Evolutionary conservation across 2,888 invertebrate species (phyloP), one percentile per base, ranked within the genome.

Genomic region (Drosophila nr. perissopoda): DNA sequence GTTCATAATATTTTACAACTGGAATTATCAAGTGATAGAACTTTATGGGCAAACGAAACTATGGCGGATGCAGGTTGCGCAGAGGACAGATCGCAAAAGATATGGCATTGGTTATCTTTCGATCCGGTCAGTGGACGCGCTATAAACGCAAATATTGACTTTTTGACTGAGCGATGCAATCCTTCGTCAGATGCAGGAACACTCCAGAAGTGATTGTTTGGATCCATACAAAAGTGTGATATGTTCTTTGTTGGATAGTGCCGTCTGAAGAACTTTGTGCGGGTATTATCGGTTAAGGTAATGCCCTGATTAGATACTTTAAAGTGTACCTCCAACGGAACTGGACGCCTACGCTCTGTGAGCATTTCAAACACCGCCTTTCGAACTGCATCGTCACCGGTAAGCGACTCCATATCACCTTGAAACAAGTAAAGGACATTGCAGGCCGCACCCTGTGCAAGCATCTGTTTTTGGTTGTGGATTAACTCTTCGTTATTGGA

Each of bases 221-320:
- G 97, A 93, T 99, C 99, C 79, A 98, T 94, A 1, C 98, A 98
- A 90, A 98, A 98, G 94, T 97, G 97, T 13, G 98, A 98, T 73
- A 99, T 97, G 63, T 96, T 96, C 87, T 95, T 95, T 42, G 97
- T 96, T 3, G 98, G 97, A 94, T 99, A 99, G 93, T 99, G 99
- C 38, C 97, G 95, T 61, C 99, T 95, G 95, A 98, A 98, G 89
- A 94, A 95, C 88, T 95, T 94, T 93, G 97, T 97, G 71, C 99
- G 95, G 57, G 97, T 97, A 91, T 98, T 97, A 93, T 99, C 99
- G 13, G 99, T 99, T 82, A 99, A 94, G 7, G 99, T 99, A 87
- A 99, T 97, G 61, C 99, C 99, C 91, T 98, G 98, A 64, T 96
- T 96, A 82, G 98, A 98, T 63, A 99, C 98, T 94, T 99, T 99